A percentile compares a stretch with the other conserved stretches of the same genome.
These are phyloP conservation scores for Nomada ruficornis DNA, from an alignment of 2,888 invertebrate species.

Conservation along the genomic window DNA sequence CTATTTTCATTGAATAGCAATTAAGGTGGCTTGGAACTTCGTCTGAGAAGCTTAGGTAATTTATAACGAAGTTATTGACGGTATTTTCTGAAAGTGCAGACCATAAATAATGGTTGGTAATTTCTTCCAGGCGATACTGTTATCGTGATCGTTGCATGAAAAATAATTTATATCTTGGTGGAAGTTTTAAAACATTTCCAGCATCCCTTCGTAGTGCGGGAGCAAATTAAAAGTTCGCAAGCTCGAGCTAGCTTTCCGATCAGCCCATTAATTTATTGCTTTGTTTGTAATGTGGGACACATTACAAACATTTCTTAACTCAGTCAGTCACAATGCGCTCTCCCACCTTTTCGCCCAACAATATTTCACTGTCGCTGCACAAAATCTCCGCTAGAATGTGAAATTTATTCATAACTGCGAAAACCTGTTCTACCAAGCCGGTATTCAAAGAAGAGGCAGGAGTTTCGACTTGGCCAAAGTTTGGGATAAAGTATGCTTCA, in stretches of 20 bases:
- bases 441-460: conserved; percentile 11
- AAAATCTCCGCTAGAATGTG: background rate
- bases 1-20: background rate
- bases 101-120: too few relatives aligned
- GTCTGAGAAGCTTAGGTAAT: conserved; percentile 11
- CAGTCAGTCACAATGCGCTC: conserved; percentile 2
- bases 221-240: too few relatives aligned
- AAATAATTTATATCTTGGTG: too few relatives aligned
- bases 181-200: too few relatives aligned
- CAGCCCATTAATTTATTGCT: too few relatives aligned
- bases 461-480: conserved; percentile 1
- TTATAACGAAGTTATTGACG: conserved; percentile 1
- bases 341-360: background rate
- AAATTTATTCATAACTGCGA: conserved; percentile 42
- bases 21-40: conserved; percentile 10
- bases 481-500: background rate
- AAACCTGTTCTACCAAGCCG: conserved; percentile 18
- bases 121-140: too few relatives aligned
- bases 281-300: too few relatives aligned
- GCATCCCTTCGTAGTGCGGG: too few relatives aligned
- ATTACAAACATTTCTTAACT: conserved; percentile 10
- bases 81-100: too few relatives aligned
- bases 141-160: too few relatives aligned
- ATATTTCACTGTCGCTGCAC: conserved; percentile 11
- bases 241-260: too few relatives aligned